Evolutionary conservation across 2,113 vertebrate species (phyloP).

Genomic region (Colaptes auratus): DNA sequence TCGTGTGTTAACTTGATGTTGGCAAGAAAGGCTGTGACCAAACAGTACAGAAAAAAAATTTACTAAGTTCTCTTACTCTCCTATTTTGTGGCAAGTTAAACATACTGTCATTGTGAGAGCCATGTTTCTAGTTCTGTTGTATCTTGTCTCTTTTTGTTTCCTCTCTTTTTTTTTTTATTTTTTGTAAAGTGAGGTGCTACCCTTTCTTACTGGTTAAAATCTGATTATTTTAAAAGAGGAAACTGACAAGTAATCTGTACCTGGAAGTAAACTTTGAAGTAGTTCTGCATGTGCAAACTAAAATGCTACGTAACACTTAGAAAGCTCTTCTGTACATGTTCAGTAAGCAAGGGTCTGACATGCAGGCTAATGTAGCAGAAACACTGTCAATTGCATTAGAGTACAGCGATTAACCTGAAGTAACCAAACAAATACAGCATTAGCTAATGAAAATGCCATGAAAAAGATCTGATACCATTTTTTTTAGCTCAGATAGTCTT

Average conservation of each 20-base stretch:
- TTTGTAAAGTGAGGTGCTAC: not conserved
- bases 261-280: not conserved
- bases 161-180: not conserved
- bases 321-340: not conserved
- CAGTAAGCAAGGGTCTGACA: not conserved
- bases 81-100: not conserved
- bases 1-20: not conserved
- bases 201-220: not conserved
- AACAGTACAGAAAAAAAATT: not conserved
- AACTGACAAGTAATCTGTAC: not conserved
- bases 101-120: not conserved
- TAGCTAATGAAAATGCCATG: not conserved
- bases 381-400: not conserved
- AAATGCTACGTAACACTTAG: not conserved
- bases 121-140: not conserved
- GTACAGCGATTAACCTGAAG: not conserved
- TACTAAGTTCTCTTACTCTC: not conserved
- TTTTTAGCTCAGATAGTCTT: not conserved
- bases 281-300: not conserved
- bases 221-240: not conserved
- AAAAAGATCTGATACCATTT: not conserved
- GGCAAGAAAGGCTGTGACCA: not conserved
- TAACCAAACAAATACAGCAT: not conserved
- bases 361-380: not conserved
- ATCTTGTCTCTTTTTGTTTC: not conserved